Percentiles rank a stretch among this genome's conserved stretches.
Evolutionary conservation across 2,888 invertebrate genomes (phyloP).

Genomic region (Euzetes globulus): DNA sequence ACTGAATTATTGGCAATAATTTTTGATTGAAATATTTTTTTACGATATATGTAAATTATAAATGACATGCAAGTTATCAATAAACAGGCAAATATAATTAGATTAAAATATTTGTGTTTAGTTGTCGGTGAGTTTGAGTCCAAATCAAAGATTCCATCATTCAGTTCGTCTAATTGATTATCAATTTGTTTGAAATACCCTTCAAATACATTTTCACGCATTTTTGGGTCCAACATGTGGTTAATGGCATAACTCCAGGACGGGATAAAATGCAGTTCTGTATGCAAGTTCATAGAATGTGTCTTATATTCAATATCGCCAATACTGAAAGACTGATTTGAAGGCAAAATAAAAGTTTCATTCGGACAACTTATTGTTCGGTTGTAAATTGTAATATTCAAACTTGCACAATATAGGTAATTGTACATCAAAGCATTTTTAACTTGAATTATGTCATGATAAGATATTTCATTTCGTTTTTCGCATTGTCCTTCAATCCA

Average conservation of each 20-base stretch:
- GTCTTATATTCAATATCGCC: not conserved
- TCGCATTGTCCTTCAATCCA: not conserved
- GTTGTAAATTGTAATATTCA: not conserved
- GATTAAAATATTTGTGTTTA: not conserved
- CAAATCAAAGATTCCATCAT: not conserved
- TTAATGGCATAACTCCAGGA: not conserved
- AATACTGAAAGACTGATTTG: slow-evolving; percentile 2
- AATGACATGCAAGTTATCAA: not conserved
- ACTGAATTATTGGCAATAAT: no score
- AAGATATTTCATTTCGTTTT: not conserved
- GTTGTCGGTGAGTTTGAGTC: not conserved
- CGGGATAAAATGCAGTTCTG: slow-evolving; percentile 18
- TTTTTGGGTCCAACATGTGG: not conserved
- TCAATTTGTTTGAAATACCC: not conserved
- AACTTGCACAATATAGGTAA: not conserved
- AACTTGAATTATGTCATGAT: not conserved
- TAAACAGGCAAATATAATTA: not conserved
- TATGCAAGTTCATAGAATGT: not conserved
- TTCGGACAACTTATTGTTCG: not conserved
- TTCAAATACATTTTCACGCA: not conserved
- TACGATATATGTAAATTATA: no score
- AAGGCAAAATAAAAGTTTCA: slow-evolving; percentile 1
- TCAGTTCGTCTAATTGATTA: not conserved
- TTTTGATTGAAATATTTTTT: no score
- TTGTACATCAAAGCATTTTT: slow-evolving; percentile 23